Conservation (phyloP, 2,797 vertebrate species). For the Hylomyscus alleni region DNA sequence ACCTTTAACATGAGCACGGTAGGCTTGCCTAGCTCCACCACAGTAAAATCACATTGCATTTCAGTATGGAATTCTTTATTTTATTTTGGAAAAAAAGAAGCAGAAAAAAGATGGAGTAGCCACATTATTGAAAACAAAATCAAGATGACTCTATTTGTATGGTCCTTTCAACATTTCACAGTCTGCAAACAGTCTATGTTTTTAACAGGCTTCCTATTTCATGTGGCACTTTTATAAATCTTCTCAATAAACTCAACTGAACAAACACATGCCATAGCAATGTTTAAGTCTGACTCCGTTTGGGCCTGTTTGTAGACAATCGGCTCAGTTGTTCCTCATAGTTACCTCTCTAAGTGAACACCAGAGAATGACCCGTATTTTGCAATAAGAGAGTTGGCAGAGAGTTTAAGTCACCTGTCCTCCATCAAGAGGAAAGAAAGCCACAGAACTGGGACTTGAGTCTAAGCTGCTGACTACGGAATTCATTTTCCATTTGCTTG, state of each 20-base stretch:
- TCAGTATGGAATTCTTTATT: background rate
- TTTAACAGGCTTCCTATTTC: background rate
- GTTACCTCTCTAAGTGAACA: background rate
- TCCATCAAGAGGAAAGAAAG: background rate
- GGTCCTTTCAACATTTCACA: background rate
- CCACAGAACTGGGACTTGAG: background rate
- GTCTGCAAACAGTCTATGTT: background rate
- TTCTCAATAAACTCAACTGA: background rate
- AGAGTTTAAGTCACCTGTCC: background rate
- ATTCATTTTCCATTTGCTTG: background rate
- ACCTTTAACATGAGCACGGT: background rate
- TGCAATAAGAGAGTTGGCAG: background rate
- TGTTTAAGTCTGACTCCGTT: background rate
- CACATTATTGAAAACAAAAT: slow-evolving; percentile 8
- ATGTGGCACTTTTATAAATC: slow-evolving; percentile 19
- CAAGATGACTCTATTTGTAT: background rate
- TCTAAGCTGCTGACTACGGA: background rate
- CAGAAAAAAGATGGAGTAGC: background rate
- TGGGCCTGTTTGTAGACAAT: slow-evolving; percentile 5
- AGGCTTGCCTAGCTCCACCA: background rate
- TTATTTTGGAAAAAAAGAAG: background rate
- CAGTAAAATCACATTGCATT: background rate
- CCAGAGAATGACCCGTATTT: background rate
- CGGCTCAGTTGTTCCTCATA: background rate
- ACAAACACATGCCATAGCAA: background rate